Evolutionary conservation across 2,113 vertebrate genomes (phyloP).

Genomic region (Todiramphus saurophagus): DNA sequence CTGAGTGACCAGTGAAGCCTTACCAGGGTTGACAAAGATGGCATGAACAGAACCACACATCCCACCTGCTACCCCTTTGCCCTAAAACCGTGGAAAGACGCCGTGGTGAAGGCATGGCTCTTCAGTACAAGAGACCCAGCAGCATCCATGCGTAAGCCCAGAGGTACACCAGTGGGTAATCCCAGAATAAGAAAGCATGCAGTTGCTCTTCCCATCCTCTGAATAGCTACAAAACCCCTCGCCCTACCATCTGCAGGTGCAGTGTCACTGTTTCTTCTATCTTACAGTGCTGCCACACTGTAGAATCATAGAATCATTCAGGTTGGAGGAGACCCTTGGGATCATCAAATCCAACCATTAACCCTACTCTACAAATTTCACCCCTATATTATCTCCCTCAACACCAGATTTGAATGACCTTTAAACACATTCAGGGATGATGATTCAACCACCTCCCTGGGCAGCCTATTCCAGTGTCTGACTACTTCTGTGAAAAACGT

Average conservation of each 20-base stretch:
- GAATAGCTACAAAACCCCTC: background rate
- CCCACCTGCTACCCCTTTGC: background rate
- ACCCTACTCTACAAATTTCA: no score
- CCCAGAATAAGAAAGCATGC: background rate
- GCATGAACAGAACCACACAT: background rate
- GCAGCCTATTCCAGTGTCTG: no score
- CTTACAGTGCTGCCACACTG: background rate
- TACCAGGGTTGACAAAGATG: background rate
- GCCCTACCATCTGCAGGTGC: background rate
- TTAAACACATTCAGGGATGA: no score
- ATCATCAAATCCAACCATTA: no score
- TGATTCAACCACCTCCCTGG: no score
- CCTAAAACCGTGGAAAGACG: background rate
- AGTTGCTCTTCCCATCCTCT: background rate
- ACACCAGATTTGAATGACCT: no score
- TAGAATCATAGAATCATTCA: no score
- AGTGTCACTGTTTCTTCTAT: background rate
- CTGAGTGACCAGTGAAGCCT: background rate
- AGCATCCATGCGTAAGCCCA: background rate
- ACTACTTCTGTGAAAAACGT: no score
- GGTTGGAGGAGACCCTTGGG: no score
- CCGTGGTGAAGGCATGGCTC: background rate
- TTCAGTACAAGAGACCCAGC: background rate
- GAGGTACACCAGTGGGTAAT: background rate
- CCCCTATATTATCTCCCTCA: no score